Percentiles rank a stretch among this genome's conserved stretches.
Conservation (phyloP, 1,140 invertebrate genomes). For the Drosophila albomicans region DNA sequence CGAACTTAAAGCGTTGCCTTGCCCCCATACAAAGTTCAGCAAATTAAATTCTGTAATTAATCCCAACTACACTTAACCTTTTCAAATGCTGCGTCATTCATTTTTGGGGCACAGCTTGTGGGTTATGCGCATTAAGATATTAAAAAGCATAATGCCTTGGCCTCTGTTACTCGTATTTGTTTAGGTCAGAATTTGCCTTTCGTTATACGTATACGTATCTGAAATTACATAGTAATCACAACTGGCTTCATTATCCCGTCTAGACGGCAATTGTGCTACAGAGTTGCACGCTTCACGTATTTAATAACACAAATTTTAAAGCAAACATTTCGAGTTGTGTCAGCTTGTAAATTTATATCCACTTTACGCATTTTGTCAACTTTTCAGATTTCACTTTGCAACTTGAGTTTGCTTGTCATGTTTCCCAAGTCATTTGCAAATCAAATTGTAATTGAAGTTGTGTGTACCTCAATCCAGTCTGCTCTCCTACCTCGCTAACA, state of each 20-base stretch:
- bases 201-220: no score
- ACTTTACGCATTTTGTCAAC: slow-evolving; percentile 40
- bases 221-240: slow-evolving; percentile 3
- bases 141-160: slow-evolving; percentile 4
- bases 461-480: slow-evolving; percentile 27
- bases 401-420: slow-evolving; percentile 65
- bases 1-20: neutral
- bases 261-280: neutral
- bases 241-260: slow-evolving; percentile 8
- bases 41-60: neutral
- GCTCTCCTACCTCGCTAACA: neutral
- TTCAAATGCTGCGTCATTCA: neutral
- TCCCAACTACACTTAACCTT: slow-evolving; percentile 6
- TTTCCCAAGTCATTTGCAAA: slow-evolving; percentile 72
- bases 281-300: neutral
- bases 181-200: slow-evolving; percentile 13
- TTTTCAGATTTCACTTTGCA: slow-evolving; percentile 28
- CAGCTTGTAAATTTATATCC: slow-evolving; percentile 11
- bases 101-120: neutral
- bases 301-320: slow-evolving; percentile 2
- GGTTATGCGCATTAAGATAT: slow-evolving; percentile 12
- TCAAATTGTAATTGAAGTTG: slow-evolving; percentile 79
- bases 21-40: neutral
- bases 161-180: slow-evolving; percentile 1
- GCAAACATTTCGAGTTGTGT: neutral